Evolutionary conservation across 2,888 invertebrate species (phyloP), one percentile per base, ranked within the genome.

Genomic region (Gibbula magus): DNA sequence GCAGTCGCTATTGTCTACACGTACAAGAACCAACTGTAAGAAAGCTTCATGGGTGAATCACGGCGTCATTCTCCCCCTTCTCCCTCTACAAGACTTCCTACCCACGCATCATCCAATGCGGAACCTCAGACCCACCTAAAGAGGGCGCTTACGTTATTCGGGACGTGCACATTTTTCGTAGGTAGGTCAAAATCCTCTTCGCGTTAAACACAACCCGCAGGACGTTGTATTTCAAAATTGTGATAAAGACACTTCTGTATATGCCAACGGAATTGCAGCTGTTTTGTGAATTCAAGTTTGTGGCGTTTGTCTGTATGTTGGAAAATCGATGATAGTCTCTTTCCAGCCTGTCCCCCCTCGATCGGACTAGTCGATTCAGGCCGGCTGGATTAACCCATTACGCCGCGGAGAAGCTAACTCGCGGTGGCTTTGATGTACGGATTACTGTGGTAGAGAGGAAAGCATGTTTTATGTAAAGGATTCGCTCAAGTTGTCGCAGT

Each of bases 391-490:
- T 70, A 70, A 70, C 70, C 70, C 70, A 70, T 70, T 70, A 35
- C 70, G 70, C 29, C 35, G 20, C 35, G 35, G 20, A 20, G 35
- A 70, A 70, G 35, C 8, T 39, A 70, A 70, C 39, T 45, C 13
- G 39, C 35, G 20, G 70, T 18, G 70, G 61, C 16, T 35, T 70
- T 70, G 70, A 70, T 70, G 35, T 70, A 52, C 75, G 75, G 75
- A 75, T 75, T 75, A 75, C 75, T 35, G 45, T 7, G 61, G 22
- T 22, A 18, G 75, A 51, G 51, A 54, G 73, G 78, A 78, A 78
- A 78, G 78, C 78, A 78, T 78, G 78, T 70, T 78, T 74, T 73
- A 73, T 78, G 78, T 67, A 78, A 78, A 20, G 79, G 79, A 79
- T 75, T 75, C 67, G 25, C 29, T 66, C 52, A 56, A 39, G 73